A percentile compares a stretch with the other conserved stretches of the same genome.
These are phyloP conservation scores for Channa argus DNA, from an alignment of 2,113 vertebrate genomes.

Conservation along the genomic window DNA sequence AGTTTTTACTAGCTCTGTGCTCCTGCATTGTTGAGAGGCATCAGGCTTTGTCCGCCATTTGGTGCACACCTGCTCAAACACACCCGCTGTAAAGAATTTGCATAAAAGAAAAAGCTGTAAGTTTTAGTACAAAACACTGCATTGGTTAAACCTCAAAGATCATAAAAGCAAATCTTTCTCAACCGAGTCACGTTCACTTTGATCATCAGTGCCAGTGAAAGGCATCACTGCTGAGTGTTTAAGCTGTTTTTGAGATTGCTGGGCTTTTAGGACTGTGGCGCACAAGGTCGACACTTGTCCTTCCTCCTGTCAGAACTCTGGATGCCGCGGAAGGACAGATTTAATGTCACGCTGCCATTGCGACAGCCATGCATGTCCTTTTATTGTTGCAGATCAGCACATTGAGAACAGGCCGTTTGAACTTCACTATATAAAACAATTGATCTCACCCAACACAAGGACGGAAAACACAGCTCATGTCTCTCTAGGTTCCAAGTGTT, in stretches of 20 bases:
- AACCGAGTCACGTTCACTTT: background rate
- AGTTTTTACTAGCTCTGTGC: background rate
- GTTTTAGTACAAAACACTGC: background rate
- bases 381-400: conserved; percentile 51
- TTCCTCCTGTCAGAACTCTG: conserved; percentile 40
- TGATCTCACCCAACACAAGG: background rate
- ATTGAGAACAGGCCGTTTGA: conserved; percentile 25
- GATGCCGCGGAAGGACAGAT: conserved; percentile 38
- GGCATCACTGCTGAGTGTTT: background rate
- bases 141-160: background rate
- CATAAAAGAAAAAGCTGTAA: background rate
- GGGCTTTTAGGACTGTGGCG: conserved; percentile 24
- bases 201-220: background rate
- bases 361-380: conserved; percentile 19
- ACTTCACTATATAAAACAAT: conserved; percentile 12
- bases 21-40: conserved; percentile 1
- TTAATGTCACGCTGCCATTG: conserved; percentile 21
- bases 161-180: background rate
- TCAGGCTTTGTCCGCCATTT: conserved; percentile 21
- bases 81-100: background rate
- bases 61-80: conserved; percentile 43
- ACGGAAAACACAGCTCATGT: background rate
- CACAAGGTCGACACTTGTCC: conserved; percentile 48
- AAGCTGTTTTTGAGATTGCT: conserved; percentile 30
- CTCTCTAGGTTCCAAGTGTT: no score